phyloP scores from a whole-genome alignment of 2,113 vertebrate genomes.

The Oryzias woworae region DNA sequence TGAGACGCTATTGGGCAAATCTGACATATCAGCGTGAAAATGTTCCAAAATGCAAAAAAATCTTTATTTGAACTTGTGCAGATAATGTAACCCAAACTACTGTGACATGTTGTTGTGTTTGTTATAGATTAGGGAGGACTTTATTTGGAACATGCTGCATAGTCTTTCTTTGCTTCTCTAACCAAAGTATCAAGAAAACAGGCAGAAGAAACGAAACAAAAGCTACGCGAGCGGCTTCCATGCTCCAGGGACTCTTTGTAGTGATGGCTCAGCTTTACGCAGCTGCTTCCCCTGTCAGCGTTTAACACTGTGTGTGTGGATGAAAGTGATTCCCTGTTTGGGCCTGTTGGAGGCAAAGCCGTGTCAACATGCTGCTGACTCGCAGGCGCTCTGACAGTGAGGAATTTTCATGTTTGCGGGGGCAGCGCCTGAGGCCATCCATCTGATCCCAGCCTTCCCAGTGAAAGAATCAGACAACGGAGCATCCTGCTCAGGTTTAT shows the following conservation, averaged over 20 bases:
- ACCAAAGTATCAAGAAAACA: neutral
- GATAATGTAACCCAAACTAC: no score
- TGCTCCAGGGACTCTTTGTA: conserved; percentile 3
- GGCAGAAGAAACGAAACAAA: neutral
- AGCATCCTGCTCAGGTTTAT: conserved; percentile 17
- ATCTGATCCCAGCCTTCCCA: conserved; percentile 27
- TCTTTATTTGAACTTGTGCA: no score
- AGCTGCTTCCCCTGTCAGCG: conserved; percentile 45
- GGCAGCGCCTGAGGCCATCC: conserved; percentile 25
- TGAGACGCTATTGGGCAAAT: no score
- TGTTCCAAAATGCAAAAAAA: no score
- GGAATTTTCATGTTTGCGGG: conserved; percentile 41
- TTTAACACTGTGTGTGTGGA: conserved; percentile 24
- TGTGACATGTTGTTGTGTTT: no score
- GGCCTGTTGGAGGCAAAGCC: conserved; percentile 34
- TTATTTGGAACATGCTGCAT: no score
- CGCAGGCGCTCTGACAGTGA: conserved; percentile 29
- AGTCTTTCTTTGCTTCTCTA: no score
- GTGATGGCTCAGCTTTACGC: conserved; percentile 23
- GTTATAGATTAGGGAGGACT: no score
- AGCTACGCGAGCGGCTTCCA: conserved; percentile 1
- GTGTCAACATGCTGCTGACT: conserved; percentile 57
- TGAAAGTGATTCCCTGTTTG: conserved; percentile 8
- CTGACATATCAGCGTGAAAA: no score
- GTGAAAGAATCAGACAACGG: conserved; percentile 34